These are phyloP conservation scores for Crotalus helleri DNA, from an alignment of 2,113 vertebrate species.

Conservation along the genomic window DNA sequence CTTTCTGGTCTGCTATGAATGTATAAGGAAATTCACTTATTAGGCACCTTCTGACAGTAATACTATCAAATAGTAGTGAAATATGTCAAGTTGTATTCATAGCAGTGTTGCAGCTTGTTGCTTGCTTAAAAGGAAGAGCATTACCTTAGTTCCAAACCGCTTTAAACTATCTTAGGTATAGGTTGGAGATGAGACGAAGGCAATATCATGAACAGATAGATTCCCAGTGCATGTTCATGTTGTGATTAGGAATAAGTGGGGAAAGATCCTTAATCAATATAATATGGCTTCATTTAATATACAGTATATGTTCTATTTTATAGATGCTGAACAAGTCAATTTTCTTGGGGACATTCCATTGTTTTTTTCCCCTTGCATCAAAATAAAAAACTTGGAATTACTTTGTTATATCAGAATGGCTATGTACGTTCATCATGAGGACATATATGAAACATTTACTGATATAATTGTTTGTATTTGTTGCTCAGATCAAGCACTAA, in stretches of 20 bases:
- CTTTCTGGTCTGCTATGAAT: background rate
- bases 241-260: background rate
- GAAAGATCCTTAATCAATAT: background rate
- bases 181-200: background rate
- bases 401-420: background rate
- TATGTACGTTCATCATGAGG: background rate
- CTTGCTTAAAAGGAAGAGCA: background rate
- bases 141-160: background rate
- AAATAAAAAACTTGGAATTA: background rate
- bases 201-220: background rate
- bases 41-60: background rate
- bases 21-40: background rate
- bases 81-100: background rate
- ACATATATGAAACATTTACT: background rate
- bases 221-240: background rate
- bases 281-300: background rate
- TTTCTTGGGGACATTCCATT: background rate
- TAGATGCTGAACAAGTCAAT: background rate
- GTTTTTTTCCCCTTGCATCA: background rate
- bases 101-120: background rate
- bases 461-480: conserved; percentile 10
- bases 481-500: background rate
- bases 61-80: background rate
- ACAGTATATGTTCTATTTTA: background rate
- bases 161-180: background rate